Conservation (phyloP, 2,888 invertebrate species). For the Doris montereyensis region DNA sequence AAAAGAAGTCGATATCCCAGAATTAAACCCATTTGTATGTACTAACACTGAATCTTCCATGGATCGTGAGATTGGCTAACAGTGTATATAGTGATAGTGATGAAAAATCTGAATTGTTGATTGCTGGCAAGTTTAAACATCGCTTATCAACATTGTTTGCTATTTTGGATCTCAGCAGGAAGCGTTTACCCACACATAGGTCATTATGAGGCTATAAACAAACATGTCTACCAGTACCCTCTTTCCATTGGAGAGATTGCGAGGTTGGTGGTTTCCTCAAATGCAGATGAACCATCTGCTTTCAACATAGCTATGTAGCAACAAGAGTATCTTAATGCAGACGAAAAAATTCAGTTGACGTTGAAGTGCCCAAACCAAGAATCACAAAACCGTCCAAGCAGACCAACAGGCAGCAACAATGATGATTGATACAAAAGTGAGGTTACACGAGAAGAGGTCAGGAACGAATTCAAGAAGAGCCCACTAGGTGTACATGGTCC, state of each 20-base stretch:
- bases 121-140: slow-evolving; percentile 24
- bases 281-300: neutral
- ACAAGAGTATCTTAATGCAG: no score
- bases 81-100: neutral
- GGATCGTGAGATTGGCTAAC: slow-evolving; percentile 24
- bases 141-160: slow-evolving; percentile 18
- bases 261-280: slow-evolving; percentile 25
- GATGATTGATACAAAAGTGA: no score
- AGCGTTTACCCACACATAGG: slow-evolving; percentile 28
- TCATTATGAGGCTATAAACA: no score
- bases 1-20: neutral
- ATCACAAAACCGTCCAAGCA: no score
- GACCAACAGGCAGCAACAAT: no score
- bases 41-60: neutral
- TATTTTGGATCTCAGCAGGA: neutral
- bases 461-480: no score
- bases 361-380: no score
- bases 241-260: slow-evolving; percentile 16
- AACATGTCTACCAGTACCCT: slow-evolving; percentile 30
- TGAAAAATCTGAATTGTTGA: slow-evolving; percentile 13
- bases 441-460: no score
- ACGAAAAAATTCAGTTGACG: no score
- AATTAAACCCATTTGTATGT: slow-evolving; percentile 3
- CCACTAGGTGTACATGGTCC: no score
- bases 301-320: no score